Percentiles rank a stretch among this genome's conserved stretches.
Evolutionary conservation across 2,113 vertebrate species (phyloP).

Genomic region (Corythornis vintsioides): DNA sequence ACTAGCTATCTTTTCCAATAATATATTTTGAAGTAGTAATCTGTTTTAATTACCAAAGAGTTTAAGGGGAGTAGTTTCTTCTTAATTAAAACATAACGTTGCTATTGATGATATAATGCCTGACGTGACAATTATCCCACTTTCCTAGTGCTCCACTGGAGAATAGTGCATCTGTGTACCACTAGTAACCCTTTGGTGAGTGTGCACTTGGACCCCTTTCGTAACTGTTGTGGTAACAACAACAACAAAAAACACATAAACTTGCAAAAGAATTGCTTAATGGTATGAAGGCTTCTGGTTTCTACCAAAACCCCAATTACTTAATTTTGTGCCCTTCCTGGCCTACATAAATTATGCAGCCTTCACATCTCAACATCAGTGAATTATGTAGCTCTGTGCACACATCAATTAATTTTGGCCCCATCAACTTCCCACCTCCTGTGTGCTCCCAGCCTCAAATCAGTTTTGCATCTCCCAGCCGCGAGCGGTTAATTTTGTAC

Average conservation of each 20-base stretch:
- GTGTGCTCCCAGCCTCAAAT: constrained; percentile 15
- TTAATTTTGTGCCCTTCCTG: constrained; percentile 47
- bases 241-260: background rate
- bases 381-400: constrained; percentile 5
- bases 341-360: constrained; percentile 27
- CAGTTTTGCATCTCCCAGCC: constrained; percentile 41
- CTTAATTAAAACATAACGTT: background rate
- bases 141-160: background rate
- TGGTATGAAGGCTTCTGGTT: constrained; percentile 8
- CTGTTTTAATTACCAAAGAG: background rate
- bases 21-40: background rate
- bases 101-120: background rate
- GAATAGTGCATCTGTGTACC: background rate
- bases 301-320: constrained; percentile 50
- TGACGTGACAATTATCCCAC: background rate
- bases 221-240: background rate
- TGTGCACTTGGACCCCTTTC: background rate
- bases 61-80: background rate
- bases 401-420: constrained; percentile 65
- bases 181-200: background rate
- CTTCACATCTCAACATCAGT: constrained; percentile 14
- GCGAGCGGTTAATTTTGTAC: background rate
- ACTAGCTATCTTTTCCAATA: background rate
- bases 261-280: constrained; percentile 19
- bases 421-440: constrained; percentile 52